Evolutionary conservation across 1,140 invertebrate species (phyloP).

Genomic region (Rhopalosiphum padi): DNA sequence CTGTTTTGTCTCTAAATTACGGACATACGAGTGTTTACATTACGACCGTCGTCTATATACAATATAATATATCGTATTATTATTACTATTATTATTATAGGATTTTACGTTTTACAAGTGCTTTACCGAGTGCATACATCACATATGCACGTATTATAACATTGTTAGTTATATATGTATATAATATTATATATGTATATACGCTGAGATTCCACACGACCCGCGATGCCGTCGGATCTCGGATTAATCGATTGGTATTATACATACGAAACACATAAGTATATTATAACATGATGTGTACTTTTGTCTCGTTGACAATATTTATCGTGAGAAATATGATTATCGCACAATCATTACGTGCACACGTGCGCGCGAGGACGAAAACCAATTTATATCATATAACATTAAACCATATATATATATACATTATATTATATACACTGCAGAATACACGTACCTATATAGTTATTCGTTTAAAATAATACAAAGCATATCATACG

Average conservation of each 20-base stretch:
- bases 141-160: conserved; percentile 3
- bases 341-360: neutral
- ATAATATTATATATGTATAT: neutral
- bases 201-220: neutral
- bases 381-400: neutral
- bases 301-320: conserved; percentile 30
- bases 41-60: neutral
- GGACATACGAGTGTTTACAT: conserved; percentile 26
- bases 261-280: neutral
- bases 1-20: conserved; percentile 11
- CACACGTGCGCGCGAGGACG: neutral
- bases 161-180: neutral
- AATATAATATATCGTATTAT: neutral
- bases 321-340: conserved; percentile 16
- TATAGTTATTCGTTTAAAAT: neutral
- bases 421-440: neutral
- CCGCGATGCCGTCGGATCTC: neutral
- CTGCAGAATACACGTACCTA: neutral
- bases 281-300: neutral
- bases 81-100: conserved; percentile 8
- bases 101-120: conserved; percentile 20
- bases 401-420: neutral
- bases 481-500: neutral
- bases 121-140: conserved; percentile 5
- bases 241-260: conserved; percentile 4